Evolutionary conservation across 2,797 vertebrate genomes (phyloP), one percentile per base, ranked within the genome.

Genomic region (Girardinus metallicus): DNA sequence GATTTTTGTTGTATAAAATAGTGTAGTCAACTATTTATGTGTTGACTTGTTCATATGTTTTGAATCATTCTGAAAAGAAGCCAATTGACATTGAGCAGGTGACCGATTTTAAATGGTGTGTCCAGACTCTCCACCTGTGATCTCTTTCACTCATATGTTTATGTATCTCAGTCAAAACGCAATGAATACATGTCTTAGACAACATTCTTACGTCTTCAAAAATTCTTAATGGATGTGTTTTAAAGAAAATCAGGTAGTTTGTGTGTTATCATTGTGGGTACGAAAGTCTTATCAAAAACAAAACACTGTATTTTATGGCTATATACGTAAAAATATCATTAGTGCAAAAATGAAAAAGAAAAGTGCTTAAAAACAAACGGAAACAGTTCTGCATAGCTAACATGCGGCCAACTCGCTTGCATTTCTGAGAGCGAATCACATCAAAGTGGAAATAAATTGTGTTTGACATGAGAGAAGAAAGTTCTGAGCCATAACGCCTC

Each of bases 381-480:
- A n/a, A 73, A 77, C 77, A 64, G 83, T 64, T 68, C 13, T 84
- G 76, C 79, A 47, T 77, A 41, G 73, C 74, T 68, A 84, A 86
- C 79, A 81, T 81, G 64, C 0, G 11, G 21, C 21, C 49, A 51
- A 80, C 84, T 83, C 71, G 80, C 83, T 87, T 88, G 78, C 84
- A 80, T 74, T 87, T 53, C 72, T 80, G 68, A 76, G 79, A 90
- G 64, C 83, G 76, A 89, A 86, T 80, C 79, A 79, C 83, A 90
- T 87, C 83, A 87, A 85, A 88, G 90, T 57, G 43, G 78, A 88
- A 85, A 73, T 62, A 85, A 83, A 92, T 91, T 92, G 83, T 74
- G 47, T 89, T 83, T 80, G 90, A 93, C 86, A 92, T 86, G 79
- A 91, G 88, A 90, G 84, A 79, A 75, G 76, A 70, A 84, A 81